A percentile compares a stretch with the other conserved stretches of the same genome.
Evolutionary conservation across 2,888 invertebrate genomes (phyloP).

Genomic region (Cephus pygmeus): DNA sequence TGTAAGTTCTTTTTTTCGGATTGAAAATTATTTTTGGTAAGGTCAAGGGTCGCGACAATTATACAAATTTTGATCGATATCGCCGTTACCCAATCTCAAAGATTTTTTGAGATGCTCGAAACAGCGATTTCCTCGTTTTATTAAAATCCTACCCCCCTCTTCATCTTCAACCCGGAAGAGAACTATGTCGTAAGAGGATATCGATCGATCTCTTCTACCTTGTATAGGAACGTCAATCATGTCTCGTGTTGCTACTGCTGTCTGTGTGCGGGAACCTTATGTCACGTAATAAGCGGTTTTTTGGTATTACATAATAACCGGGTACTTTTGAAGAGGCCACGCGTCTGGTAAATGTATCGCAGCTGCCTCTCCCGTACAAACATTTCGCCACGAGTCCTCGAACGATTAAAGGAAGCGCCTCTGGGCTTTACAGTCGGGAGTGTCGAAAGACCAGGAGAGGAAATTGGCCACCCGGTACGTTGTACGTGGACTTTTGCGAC

Average conservation of each 20-base stretch:
- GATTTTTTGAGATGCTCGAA: not conserved
- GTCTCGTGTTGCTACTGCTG: not conserved
- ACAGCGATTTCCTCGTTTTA: not conserved
- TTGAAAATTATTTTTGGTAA: too few species aligned
- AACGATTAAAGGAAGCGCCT: not conserved
- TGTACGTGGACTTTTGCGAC: not conserved
- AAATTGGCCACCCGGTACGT: not conserved
- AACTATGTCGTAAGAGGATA: not conserved
- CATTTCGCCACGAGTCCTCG: conserved; percentile 20
- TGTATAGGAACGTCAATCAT: not conserved
- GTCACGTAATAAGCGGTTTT: conserved; percentile 35
- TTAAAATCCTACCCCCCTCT: not conserved
- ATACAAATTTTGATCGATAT: too few species aligned
- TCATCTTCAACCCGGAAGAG: not conserved
- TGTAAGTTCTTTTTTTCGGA: too few species aligned
- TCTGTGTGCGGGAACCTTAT: not conserved
- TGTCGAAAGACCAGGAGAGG: not conserved
- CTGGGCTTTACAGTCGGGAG: not conserved
- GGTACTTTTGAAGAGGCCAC: conserved; percentile 9
- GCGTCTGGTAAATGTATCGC: conserved; percentile 24
- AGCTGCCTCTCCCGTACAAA: conserved; percentile 16
- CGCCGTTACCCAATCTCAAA: not conserved
- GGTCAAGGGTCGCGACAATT: too few species aligned
- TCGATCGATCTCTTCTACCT: not conserved
- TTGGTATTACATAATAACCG: conserved; percentile 28